Percentiles rank a stretch among this genome's conserved stretches.
Evolutionary conservation across 2,797 vertebrate species (phyloP).

Genomic region (Liparis tanakae): DNA sequence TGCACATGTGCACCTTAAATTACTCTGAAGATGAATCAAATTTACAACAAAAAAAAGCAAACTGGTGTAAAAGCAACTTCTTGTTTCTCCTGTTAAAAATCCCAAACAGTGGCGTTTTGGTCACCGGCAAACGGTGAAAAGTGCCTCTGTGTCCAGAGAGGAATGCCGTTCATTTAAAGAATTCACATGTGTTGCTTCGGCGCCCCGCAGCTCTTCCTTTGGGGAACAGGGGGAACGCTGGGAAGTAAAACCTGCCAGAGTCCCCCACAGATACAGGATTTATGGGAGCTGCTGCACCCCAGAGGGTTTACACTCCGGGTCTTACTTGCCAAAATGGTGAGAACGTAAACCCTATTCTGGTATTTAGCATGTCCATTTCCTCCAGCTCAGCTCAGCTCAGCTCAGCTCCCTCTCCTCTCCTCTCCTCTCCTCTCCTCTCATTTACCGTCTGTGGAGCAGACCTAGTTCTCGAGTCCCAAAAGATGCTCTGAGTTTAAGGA

Average conservation of each 20-base stretch:
- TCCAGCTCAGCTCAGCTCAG: too few species aligned
- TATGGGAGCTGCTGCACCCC: background rate
- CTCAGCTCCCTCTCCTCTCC: background rate
- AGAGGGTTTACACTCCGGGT: background rate
- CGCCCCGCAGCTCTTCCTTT: background rate
- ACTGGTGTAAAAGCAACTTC: conserved; percentile 2
- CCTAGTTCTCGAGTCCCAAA: conserved; percentile 19
- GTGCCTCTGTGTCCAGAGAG: conserved; percentile 21
- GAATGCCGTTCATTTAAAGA: conserved; percentile 62
- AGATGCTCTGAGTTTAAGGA: background rate
- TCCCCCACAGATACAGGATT: background rate
- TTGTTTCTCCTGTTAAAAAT: background rate
- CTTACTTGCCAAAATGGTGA: too few species aligned
- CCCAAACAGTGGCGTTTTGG: background rate
- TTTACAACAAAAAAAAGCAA: conserved; percentile 11
- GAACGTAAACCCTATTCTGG: background rate
- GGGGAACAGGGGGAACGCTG: background rate
- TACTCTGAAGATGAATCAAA: conserved; percentile 1
- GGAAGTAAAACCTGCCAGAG: conserved; percentile 16
- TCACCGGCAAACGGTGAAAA: conserved; percentile 6
- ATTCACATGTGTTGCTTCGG: conserved; percentile 54
- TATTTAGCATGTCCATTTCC: background rate
- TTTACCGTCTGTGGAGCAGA: background rate
- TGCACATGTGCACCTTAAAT: background rate
- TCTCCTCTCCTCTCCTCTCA: too few species aligned